These are phyloP conservation scores for Cyanocitta stelleri DNA, from an alignment of 2,113 vertebrate species.

Conservation along the genomic window DNA sequence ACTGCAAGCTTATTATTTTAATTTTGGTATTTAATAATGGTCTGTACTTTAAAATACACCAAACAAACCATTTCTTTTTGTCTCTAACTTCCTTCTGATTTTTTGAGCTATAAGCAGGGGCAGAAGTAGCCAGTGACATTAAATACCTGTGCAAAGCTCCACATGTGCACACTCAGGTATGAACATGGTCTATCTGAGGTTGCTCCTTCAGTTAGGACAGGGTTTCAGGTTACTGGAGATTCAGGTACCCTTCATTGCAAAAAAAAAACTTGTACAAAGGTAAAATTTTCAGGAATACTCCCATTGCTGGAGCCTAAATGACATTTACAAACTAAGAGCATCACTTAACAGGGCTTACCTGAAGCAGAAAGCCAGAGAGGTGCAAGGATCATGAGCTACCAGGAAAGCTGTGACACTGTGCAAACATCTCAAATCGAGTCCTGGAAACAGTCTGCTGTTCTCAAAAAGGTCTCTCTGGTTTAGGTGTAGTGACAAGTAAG, in stretches of 20 bases:
- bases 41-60: not conserved
- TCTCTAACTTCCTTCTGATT: not conserved
- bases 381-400: not conserved
- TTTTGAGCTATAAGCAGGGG: not conserved
- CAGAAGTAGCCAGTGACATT: not conserved
- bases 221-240: not conserved
- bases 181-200: not conserved
- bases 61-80: accelerated
- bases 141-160: too few species aligned
- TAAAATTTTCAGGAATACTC: not conserved
- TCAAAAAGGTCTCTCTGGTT: not conserved
- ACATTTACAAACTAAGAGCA: not conserved
- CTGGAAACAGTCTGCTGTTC: not conserved
- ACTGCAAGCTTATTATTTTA: not conserved
- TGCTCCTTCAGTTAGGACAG: not conserved
- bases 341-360: not conserved
- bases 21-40: not conserved
- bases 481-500: not conserved
- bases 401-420: not conserved
- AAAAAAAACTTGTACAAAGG: not conserved
- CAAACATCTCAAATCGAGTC: not conserved
- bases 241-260: not conserved
- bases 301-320: not conserved
- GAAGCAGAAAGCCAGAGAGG: not conserved
- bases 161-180: accelerated